These are phyloP conservation scores for Elachura formosa DNA, from an alignment of 2,113 vertebrate genomes.

Conservation along the genomic window DNA sequence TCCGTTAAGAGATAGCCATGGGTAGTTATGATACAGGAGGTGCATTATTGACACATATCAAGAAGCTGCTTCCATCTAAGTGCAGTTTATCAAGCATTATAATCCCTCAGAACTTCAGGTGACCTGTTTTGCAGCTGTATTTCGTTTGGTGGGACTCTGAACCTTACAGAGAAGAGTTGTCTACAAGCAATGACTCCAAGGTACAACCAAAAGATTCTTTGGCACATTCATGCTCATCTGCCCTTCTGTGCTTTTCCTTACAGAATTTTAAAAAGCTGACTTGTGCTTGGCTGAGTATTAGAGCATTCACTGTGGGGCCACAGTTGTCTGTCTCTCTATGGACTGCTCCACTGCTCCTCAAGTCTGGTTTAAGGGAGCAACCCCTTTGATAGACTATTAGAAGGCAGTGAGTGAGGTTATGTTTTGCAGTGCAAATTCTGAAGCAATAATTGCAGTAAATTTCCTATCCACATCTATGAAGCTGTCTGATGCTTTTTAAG, in stretches of 20 bases:
- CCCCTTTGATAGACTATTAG: background rate
- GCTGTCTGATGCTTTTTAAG: background rate
- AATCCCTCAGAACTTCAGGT: background rate
- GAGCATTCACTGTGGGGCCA: background rate
- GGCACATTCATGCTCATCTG: background rate
- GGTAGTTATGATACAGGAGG: background rate
- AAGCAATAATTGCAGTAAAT: background rate
- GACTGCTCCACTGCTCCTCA: background rate
- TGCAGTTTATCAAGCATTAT: background rate
- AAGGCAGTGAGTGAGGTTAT: background rate
- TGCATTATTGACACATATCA: background rate
- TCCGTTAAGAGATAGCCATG: background rate
- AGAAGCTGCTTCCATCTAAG: background rate
- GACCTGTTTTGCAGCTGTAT: background rate
- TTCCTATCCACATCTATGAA: background rate
- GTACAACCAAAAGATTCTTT: background rate
- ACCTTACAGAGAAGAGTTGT: background rate
- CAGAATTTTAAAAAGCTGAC: background rate
- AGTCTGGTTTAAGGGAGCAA: background rate
- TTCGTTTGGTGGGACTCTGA: background rate
- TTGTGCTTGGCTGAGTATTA: background rate
- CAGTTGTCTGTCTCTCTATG: rapidly evolving
- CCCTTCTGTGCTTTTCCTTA: background rate
- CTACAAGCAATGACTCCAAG: background rate
- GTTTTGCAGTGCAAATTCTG: background rate